A percentile compares a stretch with the other conserved stretches of the same genome.
Evolutionary conservation across 2,113 vertebrate species (phyloP).

Genomic region (Passer montanus): DNA sequence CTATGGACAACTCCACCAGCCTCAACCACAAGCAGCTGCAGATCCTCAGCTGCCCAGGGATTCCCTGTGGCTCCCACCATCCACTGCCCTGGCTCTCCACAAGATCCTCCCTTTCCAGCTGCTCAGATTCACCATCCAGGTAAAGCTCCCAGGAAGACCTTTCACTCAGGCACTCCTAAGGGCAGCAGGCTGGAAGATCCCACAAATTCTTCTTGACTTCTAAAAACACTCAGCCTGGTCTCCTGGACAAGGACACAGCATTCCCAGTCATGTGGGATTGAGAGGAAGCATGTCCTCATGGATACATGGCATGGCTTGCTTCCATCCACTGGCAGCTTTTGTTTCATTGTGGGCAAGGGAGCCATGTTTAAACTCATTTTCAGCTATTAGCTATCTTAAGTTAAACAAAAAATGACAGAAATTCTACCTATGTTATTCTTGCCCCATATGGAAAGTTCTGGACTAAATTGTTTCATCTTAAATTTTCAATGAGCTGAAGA

Average conservation of each 20-base stretch:
- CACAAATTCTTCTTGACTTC: neutral
- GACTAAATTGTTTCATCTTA: neutral
- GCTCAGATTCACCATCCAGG: neutral
- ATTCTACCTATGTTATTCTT: neutral
- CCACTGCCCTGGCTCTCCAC: neutral
- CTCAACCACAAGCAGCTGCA: rapidly evolving
- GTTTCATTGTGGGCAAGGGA: neutral
- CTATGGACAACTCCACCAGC: neutral
- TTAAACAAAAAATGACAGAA: neutral
- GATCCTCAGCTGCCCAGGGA: neutral
- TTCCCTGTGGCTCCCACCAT: neutral
- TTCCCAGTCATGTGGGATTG: rapidly evolving
- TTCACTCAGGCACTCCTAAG: neutral
- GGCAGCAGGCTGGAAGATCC: neutral
- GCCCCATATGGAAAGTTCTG: neutral
- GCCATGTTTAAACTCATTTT: neutral
- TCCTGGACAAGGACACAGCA: rapidly evolving
- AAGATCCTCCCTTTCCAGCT: neutral
- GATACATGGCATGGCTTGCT: rapidly evolving
- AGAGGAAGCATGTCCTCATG: neutral
- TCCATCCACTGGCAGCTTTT: neutral
- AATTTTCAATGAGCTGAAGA: neutral
- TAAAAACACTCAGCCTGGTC: neutral
- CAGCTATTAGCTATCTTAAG: neutral
- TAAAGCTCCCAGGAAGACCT: neutral